A percentile compares a stretch with the other conserved stretches of the same genome.
phyloP scores from a whole-genome alignment of 2,113 vertebrate species.

The Halichoeres trimaculatus region DNA sequence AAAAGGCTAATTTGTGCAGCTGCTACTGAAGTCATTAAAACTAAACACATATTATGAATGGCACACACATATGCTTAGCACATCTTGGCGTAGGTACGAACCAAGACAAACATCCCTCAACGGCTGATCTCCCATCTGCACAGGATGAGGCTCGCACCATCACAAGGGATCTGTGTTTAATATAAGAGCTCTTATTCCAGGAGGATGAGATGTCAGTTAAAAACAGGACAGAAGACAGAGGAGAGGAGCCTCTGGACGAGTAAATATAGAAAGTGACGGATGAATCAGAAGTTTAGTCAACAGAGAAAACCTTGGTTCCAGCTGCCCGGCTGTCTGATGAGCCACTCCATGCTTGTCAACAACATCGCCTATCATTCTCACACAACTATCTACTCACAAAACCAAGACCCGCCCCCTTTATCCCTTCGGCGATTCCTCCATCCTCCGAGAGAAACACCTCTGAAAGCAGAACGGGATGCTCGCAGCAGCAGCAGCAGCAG shows the following conservation, averaged over 20 bases:
- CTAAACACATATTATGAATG: constrained; percentile 35
- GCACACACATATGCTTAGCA: constrained; percentile 26
- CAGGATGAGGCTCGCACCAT: not conserved
- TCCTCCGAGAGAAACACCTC: constrained; percentile 67
- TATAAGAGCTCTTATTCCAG: constrained; percentile 1
- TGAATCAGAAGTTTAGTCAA: constrained; percentile 74
- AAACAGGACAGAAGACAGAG: not conserved
- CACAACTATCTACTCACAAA: constrained; percentile 72
- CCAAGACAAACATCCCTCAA: constrained; percentile 10
- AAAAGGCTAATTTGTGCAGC: constrained; percentile 36
- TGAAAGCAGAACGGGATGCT: constrained; percentile 45
- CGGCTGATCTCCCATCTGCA: constrained; percentile 32
- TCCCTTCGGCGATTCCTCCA: constrained; percentile 65
- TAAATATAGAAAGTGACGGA: constrained; percentile 58
- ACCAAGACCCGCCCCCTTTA: constrained; percentile 71
- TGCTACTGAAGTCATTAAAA: constrained; percentile 48
- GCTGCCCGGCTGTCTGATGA: constrained; percentile 62
- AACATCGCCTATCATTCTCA: constrained; percentile 61
- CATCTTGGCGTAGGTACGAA: constrained; percentile 6
- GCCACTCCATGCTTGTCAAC: constrained; percentile 67
- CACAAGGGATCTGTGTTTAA: not conserved
- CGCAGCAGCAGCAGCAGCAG: constrained; percentile 9
- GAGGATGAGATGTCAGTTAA: constrained; percentile 5
- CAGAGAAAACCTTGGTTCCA: constrained; percentile 46
- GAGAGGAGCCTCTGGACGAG: constrained; percentile 3